phyloP scores from a whole-genome alignment of 2,888 invertebrate genomes.

The Ctenicera cuprea region DNA sequence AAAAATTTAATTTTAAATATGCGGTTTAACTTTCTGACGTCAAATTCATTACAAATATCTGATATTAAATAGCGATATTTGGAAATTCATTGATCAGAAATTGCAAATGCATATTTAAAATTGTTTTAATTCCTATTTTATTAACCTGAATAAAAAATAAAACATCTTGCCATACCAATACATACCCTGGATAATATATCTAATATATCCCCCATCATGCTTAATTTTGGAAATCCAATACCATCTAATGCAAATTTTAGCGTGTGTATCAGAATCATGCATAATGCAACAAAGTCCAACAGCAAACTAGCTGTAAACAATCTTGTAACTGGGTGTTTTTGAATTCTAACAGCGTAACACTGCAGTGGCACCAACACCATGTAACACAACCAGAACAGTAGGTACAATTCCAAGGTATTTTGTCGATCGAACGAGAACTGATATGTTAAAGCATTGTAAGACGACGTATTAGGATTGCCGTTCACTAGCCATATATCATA shows the following conservation, averaged over 20 bases:
- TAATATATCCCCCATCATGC: constrained; percentile 92
- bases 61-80: no score
- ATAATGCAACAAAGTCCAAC: constrained; percentile 89
- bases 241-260: constrained; percentile 95
- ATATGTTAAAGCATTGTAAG: constrained; percentile 91
- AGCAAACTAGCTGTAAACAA: constrained; percentile 91
- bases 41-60: no score
- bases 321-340: constrained; percentile 93
- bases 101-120: no score
- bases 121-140: no score
- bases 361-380: constrained; percentile 90
- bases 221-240: constrained; percentile 86
- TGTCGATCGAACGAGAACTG: constrained; percentile 98
- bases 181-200: constrained; percentile 93
- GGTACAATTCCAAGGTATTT: constrained; percentile 92
- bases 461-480: constrained; percentile 92
- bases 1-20: no score
- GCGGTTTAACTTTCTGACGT: no score
- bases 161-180: constrained; percentile 41
- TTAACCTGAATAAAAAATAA: no score
- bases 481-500: constrained; percentile 98
- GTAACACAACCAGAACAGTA: constrained; percentile 91
- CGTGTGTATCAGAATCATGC: constrained; percentile 91
- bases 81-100: no score
- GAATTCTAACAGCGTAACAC: constrained; percentile 91